Percentiles rank a stretch among this genome's conserved stretches.
Evolutionary conservation across 2,888 invertebrate species (phyloP).

Genomic region (Brachypterus glaber): DNA sequence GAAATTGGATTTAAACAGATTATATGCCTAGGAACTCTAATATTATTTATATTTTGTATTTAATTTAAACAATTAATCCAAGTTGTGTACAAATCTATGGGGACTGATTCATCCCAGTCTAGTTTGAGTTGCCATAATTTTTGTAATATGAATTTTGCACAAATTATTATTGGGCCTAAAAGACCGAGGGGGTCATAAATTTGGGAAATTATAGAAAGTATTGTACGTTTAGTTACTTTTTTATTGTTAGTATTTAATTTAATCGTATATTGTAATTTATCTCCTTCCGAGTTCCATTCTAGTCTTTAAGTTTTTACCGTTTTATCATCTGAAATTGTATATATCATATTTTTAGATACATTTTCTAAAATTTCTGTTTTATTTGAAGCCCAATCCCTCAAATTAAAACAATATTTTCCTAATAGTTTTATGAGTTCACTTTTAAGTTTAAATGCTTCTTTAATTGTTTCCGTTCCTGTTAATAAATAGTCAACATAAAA

Average conservation of each 20-base stretch:
- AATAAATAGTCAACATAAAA: slow-evolving; percentile 16
- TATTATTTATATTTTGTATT: slow-evolving; percentile 7
- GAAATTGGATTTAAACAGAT: slow-evolving; percentile 1
- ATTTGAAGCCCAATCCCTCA: slow-evolving; percentile 11
- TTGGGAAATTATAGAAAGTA: slow-evolving; percentile 11
- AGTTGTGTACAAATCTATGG: neutral
- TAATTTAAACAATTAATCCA: slow-evolving; percentile 7
- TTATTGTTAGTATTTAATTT: slow-evolving; percentile 1
- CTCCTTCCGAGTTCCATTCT: slow-evolving; percentile 9
- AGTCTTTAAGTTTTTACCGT: slow-evolving; percentile 13
- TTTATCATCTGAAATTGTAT: neutral
- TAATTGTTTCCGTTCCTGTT: slow-evolving; percentile 5
- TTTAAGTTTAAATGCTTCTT: slow-evolving; percentile 5
- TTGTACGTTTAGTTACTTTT: slow-evolving; percentile 12
- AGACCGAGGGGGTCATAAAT: slow-evolving; percentile 16
- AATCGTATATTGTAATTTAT: slow-evolving; percentile 11
- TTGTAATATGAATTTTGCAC: slow-evolving; percentile 13
- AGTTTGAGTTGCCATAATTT: slow-evolving; percentile 11
- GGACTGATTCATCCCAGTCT: slow-evolving; percentile 10
- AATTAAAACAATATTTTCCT: slow-evolving; percentile 6
- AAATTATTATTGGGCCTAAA: slow-evolving; percentile 10
- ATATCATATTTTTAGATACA: slow-evolving; percentile 2
- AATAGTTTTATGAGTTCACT: slow-evolving; percentile 5
- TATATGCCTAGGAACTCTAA: slow-evolving; percentile 12
- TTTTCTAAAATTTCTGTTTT: too few relatives aligned